These are phyloP conservation scores for Cephalotes varians DNA, from an alignment of 2,888 invertebrate species.

Conservation along the genomic window DNA sequence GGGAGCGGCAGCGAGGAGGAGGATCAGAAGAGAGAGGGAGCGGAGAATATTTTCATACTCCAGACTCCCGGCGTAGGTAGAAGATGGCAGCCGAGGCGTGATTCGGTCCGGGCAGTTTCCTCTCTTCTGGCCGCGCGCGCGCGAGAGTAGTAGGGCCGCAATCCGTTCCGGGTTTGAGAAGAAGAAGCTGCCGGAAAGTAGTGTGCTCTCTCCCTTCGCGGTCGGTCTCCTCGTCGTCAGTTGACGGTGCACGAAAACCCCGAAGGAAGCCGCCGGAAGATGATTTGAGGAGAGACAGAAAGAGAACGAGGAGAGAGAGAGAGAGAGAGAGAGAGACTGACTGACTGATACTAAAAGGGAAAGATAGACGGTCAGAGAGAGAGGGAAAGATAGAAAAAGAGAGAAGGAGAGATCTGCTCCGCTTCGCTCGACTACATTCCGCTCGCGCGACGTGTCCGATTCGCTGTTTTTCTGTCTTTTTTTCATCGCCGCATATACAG, in stretches of 20 bases:
- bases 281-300: conserved; percentile 45
- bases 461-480: conserved; percentile 39
- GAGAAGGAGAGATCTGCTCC: conserved; percentile 45
- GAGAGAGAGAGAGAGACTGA: conserved; percentile 9
- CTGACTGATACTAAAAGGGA: conserved; percentile 10
- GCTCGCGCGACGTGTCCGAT: conserved; percentile 32
- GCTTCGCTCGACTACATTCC: conserved; percentile 33
- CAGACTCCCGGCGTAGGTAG: conserved; percentile 84
- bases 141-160: conserved; percentile 68
- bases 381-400: conserved; percentile 42
- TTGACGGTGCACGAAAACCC: conserved; percentile 29
- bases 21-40: conserved; percentile 69
- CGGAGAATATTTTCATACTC: conserved; percentile 85
- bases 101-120: conserved; percentile 78
- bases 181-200: conserved; percentile 63
- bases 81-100: conserved; percentile 85
- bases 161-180: conserved; percentile 68
- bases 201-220: conserved; percentile 66
- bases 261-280: conserved; percentile 33
- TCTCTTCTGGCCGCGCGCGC: conserved; percentile 74
- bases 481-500: conserved; percentile 21
- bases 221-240: conserved; percentile 33
- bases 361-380: conserved; percentile 32
- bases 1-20: conserved; percentile 63
- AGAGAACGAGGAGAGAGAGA: conserved; percentile 17